Percentiles rank a stretch among this genome's conserved stretches.
These are phyloP conservation scores for Dinothrombium tinctorium DNA, from an alignment of 1,140 invertebrate genomes.

Conservation along the genomic window DNA sequence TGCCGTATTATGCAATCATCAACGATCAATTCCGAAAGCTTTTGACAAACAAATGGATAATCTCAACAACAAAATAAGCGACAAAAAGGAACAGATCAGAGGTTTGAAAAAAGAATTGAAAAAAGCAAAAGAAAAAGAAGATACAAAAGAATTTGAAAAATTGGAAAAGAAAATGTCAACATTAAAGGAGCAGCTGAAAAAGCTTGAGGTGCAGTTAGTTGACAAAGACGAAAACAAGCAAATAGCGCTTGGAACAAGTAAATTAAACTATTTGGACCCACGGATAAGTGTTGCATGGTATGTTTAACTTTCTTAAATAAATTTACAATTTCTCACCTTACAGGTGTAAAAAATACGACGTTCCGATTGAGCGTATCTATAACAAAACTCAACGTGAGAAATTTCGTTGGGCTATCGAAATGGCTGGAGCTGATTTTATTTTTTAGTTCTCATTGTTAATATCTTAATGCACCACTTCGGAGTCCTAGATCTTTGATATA, in stretches of 20 bases:
- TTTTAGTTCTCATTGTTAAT: no score
- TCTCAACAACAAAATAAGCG: constrained; percentile 77
- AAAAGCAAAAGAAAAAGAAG: constrained; percentile 44
- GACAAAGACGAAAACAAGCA: constrained; percentile 99
- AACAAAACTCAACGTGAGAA: constrained; percentile 98
- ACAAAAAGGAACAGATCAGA: constrained; percentile 59
- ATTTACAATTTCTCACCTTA: no score
- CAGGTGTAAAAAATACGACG: constrained; percentile 88
- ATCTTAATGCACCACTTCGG: no score
- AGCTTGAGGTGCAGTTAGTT: constrained; percentile 84
- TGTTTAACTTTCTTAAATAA: no score
- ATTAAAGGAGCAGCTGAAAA: constrained; percentile 70
- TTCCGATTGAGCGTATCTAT: constrained; percentile 96
- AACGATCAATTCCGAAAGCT: constrained; percentile 75
- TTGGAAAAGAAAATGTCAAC: constrained; percentile 67
- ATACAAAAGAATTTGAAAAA: no score
- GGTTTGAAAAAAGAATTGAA: constrained; percentile 53
- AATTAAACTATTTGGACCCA: constrained; percentile 97
- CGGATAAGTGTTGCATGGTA: constrained; percentile 95
- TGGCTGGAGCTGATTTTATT: constrained; percentile 78
- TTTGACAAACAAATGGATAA: constrained; percentile 98
- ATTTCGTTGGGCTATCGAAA: constrained; percentile 98
- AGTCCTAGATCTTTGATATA: no score
- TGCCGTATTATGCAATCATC: constrained; percentile 99
- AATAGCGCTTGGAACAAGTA: constrained; percentile 93